Evolutionary conservation across 2,113 vertebrate genomes (phyloP).

Genomic region (Ifrita kowaldi): DNA sequence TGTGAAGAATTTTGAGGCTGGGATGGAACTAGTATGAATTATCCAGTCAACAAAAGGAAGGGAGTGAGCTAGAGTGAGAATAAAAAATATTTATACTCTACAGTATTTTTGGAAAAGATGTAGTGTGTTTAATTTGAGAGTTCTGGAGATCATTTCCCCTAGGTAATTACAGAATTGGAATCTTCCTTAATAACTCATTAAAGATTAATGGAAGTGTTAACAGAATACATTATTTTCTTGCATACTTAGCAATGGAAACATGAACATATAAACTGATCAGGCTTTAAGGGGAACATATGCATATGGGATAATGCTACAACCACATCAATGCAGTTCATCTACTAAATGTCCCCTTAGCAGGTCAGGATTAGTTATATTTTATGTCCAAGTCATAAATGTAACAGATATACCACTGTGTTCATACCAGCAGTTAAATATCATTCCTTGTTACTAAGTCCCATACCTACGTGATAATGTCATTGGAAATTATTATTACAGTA

Average conservation of each 20-base stretch:
- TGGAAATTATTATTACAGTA: background rate
- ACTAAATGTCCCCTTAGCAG: background rate
- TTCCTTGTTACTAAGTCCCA: background rate
- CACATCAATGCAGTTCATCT: background rate
- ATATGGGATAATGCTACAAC: background rate
- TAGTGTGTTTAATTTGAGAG: background rate
- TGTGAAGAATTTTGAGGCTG: background rate
- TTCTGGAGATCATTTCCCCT: background rate
- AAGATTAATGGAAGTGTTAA: conserved; percentile 6
- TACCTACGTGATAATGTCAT: background rate
- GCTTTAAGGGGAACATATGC: background rate
- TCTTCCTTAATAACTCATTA: conserved; percentile 6
- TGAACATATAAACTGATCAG: background rate
- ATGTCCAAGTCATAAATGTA: background rate
- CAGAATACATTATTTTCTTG: background rate
- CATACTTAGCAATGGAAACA: background rate
- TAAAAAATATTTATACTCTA: background rate
- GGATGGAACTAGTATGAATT: background rate
- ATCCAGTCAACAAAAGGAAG: background rate
- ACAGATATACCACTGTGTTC: background rate
- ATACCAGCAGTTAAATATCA: background rate
- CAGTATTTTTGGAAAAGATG: conserved; percentile 1
- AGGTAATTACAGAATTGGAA: conserved; percentile 6
- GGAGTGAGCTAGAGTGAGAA: background rate
- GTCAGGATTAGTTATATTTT: background rate